Percentiles rank a stretch among this genome's conserved stretches.
Evolutionary conservation across 2,113 vertebrate species (phyloP).

Genomic region (Hemichromis elongatus): DNA sequence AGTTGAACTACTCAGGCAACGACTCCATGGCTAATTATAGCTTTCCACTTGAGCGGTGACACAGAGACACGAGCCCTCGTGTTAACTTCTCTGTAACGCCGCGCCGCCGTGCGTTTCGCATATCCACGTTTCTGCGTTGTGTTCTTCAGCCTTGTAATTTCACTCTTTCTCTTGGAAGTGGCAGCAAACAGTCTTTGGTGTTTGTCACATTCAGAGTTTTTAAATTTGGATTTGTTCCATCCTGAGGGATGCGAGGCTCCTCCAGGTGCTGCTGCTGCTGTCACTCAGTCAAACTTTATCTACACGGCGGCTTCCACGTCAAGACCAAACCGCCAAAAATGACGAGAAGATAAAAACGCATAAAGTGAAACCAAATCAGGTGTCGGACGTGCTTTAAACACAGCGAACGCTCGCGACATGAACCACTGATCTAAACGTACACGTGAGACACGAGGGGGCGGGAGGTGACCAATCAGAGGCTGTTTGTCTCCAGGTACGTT

Average conservation of each 20-base stretch:
- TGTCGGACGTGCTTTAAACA: neutral
- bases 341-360: neutral
- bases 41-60: constrained; percentile 55
- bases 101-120: neutral
- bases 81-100: constrained; percentile 40
- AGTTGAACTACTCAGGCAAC: constrained; percentile 51
- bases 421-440: neutral
- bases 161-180: neutral
- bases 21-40: constrained; percentile 56
- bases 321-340: neutral
- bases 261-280: neutral
- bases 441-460: neutral
- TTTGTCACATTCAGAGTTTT: neutral
- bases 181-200: neutral
- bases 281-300: neutral
- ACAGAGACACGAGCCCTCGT: constrained; percentile 29
- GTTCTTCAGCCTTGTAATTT: neutral
- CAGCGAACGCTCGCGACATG: neutral
- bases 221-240: neutral
- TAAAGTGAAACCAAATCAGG: neutral
- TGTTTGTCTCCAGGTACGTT: neutral
- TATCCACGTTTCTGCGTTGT: neutral
- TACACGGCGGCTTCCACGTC: neutral
- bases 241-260: neutral
- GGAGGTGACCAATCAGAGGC: neutral